Evolutionary conservation across 92 coral and sea anemone species (phyloP).

Genomic region (Zoanthus sociatus): DNA sequence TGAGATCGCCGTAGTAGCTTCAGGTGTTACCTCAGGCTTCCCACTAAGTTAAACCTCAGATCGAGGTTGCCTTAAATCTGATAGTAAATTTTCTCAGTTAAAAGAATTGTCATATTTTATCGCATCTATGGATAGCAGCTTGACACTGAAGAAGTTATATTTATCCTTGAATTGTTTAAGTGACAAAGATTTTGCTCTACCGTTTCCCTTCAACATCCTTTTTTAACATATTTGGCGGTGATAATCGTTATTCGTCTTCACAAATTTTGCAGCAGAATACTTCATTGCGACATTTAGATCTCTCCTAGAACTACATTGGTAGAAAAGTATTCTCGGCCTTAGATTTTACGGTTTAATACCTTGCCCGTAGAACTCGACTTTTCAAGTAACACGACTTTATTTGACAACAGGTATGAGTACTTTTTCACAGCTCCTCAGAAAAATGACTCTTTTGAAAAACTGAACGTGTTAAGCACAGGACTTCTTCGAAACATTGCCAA

Average conservation of each 20-base stretch:
- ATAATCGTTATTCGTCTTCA: not conserved
- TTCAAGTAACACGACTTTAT: not conserved
- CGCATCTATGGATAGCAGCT: too few relatives aligned
- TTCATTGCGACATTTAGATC: not conserved
- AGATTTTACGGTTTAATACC: not conserved
- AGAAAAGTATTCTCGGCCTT: not conserved
- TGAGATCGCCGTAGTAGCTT: slow-evolving; percentile 3
- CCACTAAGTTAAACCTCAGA: slow-evolving; percentile 17
- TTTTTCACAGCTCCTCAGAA: not conserved
- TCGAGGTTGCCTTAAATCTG: slow-evolving; percentile 5
- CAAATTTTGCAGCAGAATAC: too few relatives aligned
- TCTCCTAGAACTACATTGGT: not conserved
- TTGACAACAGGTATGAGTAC: too few relatives aligned
- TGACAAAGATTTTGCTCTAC: slow-evolving; percentile 12
- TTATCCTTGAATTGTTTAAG: slow-evolving; percentile 4
- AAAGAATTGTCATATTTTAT: not conserved
- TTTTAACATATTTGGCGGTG: not conserved
- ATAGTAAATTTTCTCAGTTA: slow-evolving; percentile 13
- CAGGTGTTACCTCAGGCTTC: not conserved
- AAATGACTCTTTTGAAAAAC: too few relatives aligned
- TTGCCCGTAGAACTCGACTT: slow-evolving; percentile 1
- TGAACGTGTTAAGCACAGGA: too few relatives aligned
- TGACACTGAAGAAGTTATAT: not conserved
- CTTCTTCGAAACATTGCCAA: too few relatives aligned
- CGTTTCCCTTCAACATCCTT: slow-evolving; percentile 10